These are phyloP conservation scores for Natrix natrix DNA, from an alignment of 2,797 vertebrate genomes.

Conservation along the genomic window DNA sequence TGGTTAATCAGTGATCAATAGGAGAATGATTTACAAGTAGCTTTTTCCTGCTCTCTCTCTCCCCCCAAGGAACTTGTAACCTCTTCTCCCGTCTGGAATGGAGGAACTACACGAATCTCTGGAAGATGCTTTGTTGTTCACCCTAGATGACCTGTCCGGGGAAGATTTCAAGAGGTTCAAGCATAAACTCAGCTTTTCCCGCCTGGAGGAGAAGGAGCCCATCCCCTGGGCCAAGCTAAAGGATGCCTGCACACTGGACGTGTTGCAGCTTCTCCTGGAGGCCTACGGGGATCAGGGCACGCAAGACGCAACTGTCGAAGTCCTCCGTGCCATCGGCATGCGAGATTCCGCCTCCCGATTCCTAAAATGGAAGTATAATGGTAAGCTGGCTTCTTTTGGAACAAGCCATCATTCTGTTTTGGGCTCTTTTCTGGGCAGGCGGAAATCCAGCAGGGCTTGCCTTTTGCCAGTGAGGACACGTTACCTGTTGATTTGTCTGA, in stretches of 20 bases:
- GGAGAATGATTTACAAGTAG: background rate
- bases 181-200: background rate
- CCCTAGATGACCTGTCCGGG: background rate
- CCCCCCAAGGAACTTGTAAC: background rate
- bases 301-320: background rate
- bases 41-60: background rate
- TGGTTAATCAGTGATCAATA: background rate
- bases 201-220: background rate
- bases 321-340: background rate
- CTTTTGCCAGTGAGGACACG: background rate
- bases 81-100: background rate
- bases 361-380: background rate
- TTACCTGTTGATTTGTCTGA: background rate
- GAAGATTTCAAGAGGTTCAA: constrained; percentile 32
- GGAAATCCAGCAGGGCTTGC: background rate
- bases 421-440: background rate
- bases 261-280: background rate
- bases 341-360: background rate
- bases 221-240: background rate
- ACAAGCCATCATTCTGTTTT: background rate
- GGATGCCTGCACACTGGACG: background rate
- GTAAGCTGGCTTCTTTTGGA: background rate
- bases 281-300: background rate
- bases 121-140: background rate
- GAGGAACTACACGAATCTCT: background rate